A percentile compares a stretch with the other conserved stretches of the same genome.
Conservation (phyloP, 1,140 invertebrate species). For the Stegodyphus mimosarum region DNA sequence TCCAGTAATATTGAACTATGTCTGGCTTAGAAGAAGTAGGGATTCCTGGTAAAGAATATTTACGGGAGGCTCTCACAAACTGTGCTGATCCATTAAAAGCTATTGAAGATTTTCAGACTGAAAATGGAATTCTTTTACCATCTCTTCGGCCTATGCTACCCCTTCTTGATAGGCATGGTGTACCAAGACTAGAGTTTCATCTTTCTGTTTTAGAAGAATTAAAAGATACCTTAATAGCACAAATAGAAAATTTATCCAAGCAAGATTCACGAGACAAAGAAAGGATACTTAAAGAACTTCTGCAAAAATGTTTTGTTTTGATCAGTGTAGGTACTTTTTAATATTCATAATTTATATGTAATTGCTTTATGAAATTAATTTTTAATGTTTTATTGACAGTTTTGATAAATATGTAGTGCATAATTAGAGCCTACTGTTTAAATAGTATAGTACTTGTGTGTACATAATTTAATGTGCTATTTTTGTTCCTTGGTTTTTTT, state of each 20-base stretch:
- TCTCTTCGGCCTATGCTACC: slow-evolving; percentile 94
- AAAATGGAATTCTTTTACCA: slow-evolving; percentile 83
- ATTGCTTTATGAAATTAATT: too few relatives aligned
- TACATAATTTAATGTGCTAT: too few relatives aligned
- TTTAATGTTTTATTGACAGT: too few relatives aligned
- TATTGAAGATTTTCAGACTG: slow-evolving; percentile 92
- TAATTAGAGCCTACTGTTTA: too few relatives aligned
- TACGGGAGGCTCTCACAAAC: slow-evolving; percentile 92
- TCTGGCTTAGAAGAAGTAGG: slow-evolving; percentile 86
- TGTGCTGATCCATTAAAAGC: slow-evolving; percentile 96
- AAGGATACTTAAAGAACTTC: slow-evolving; percentile 88
- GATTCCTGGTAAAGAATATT: slow-evolving; percentile 87
- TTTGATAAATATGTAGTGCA: too few relatives aligned
- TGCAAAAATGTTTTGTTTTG: slow-evolving; percentile 93
- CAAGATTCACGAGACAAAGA: slow-evolving; percentile 76
- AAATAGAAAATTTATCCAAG: slow-evolving; percentile 88
- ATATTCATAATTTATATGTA: too few relatives aligned
- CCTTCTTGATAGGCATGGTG: slow-evolving; percentile 91
- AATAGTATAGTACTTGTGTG: too few relatives aligned
- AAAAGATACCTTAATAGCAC: slow-evolving; percentile 85
- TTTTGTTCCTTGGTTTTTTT: too few relatives aligned
- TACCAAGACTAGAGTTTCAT: slow-evolving; percentile 92
- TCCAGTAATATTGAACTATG: slow-evolving; percentile 62
- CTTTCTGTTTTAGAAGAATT: slow-evolving; percentile 94
- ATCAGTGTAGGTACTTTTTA: slow-evolving; percentile 78